Evolutionary conservation across 2,888 invertebrate species (phyloP), one percentile per base, ranked within the genome.

Genomic region (Toxonevra muliebris): DNA sequence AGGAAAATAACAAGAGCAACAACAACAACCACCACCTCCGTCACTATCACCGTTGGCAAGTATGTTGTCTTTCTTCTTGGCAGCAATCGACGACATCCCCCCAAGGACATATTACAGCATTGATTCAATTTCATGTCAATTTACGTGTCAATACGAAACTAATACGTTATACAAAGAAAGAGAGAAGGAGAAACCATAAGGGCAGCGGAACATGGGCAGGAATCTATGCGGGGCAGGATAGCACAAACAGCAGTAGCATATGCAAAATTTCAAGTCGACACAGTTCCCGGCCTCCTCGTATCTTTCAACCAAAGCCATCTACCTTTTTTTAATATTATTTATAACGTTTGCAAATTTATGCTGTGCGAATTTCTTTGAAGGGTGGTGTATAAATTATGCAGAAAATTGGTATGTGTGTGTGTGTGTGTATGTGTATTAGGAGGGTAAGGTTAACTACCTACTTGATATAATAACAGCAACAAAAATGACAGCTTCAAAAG

Each of bases 111-210:
- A 82, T 85, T 84, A 84, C 80, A 79, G 79, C 81, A 85, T 85
- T 85, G 85, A 85, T 85, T 85, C 85, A 85, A 85, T 85, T 85
- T 85, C 81, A 84, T 84, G 85, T 85, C 85, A 85, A 85, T 85
- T 85, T 85, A 81, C 83, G 79, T 85, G 85, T 85, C 85, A 85
- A 85, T 85, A 79, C 81, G 84, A 84, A 77, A 78, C 80, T 80
- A 82, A 82, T 82, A 72, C 65, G 66, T 66, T 55, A 52, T 9
- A 17, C 42, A 41, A 20, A 54, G 9, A 15, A 54, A 53, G 12
- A 13, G 12, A 40, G 57, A 30, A 30, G 30, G 7, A 30, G 30
- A 30, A 19, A 19, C 2, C n/a, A 19, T 13, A 12, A 20, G 2
- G 53, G 30, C 20, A 54, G 52, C 10, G 19, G 15, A 17, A 10